Conservation (phyloP, 1,140 invertebrate species). For the Cardiocondyla obscurior region DNA sequence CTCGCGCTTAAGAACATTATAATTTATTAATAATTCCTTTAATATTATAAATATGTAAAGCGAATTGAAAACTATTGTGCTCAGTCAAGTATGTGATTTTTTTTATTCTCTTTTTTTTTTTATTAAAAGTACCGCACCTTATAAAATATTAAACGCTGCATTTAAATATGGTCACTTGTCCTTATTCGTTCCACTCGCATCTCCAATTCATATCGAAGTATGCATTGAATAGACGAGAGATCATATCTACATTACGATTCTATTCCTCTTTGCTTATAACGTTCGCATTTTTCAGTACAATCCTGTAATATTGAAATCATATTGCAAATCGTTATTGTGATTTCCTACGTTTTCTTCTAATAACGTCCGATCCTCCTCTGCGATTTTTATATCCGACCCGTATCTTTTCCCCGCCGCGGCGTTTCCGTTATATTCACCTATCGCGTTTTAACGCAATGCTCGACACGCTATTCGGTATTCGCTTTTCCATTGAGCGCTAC, state of each 20-base stretch:
- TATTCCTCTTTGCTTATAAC: neutral
- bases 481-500: slow-evolving; percentile 44
- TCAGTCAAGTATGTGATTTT: neutral
- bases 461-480: neutral
- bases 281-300: neutral
- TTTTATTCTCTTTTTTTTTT: too few relatives aligned
- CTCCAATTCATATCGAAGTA: slow-evolving; percentile 14
- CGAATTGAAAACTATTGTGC: neutral
- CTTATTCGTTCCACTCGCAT: slow-evolving; percentile 15
- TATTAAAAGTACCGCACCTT: neutral
- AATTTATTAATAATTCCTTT: slow-evolving; percentile 22
- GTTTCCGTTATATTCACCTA: neutral
- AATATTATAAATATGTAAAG: neutral
- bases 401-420: neutral
- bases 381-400: neutral
- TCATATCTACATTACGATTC: neutral
- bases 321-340: neutral
- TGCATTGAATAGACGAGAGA: neutral
- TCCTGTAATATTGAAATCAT: neutral
- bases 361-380: neutral
- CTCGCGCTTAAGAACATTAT: too few relatives aligned
- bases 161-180: neutral
- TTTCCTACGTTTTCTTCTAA: neutral
- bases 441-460: slow-evolving; percentile 1
- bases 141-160: neutral